Evolutionary conservation across 2,113 vertebrate species (phyloP), one percentile per base, ranked within the genome.

Genomic region (Bagarius yarrelli): DNA sequence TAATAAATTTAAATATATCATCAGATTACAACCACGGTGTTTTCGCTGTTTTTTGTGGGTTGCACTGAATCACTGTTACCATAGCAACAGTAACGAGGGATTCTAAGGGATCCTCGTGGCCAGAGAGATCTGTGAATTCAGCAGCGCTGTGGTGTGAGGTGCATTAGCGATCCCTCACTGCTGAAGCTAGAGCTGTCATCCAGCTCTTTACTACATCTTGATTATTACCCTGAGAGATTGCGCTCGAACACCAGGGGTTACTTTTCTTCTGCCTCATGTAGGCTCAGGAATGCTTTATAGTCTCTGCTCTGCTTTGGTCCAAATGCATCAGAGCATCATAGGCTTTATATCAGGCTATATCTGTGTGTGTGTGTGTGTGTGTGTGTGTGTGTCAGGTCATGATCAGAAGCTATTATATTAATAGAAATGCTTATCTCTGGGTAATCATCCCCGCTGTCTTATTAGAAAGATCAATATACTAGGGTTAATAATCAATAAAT

Each of bases 281-380:
- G 52, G 19, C 50, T 56, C 72, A 56, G 23, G 52, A 36, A 11
- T 36, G 53, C 52, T 74, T 74, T 74, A 74, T 74, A 36, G 72
- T 52, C 25, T 57, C 52, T 36, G 30, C 32, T 40, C 30, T 40
- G 72, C 21, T 40, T 57, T 40, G 71, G 30, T n/a, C 30, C 72
- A 36, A 55, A 75, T 75, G 72, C 12, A 57, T 57, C 53, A 72
- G 47, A 12, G 69, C 69, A 32, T 53, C 47, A 16, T 6, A 70
- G 67, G 40, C n/a, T 52, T 27, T 50, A 71, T 44, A 23, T 47
- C 25, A n/a, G n/a, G 66, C 40, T 70, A 27, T 47, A 27, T 25
- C 12, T 69, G 66, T 47, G 66, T 67, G 40, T 25, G 67, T 70
- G 67, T 50, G 67, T 71, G 44, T 70, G 44, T 50, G 44, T 52